These are phyloP conservation scores for Nomada ruficornis DNA, from an alignment of 2,888 invertebrate species.

Conservation along the genomic window DNA sequence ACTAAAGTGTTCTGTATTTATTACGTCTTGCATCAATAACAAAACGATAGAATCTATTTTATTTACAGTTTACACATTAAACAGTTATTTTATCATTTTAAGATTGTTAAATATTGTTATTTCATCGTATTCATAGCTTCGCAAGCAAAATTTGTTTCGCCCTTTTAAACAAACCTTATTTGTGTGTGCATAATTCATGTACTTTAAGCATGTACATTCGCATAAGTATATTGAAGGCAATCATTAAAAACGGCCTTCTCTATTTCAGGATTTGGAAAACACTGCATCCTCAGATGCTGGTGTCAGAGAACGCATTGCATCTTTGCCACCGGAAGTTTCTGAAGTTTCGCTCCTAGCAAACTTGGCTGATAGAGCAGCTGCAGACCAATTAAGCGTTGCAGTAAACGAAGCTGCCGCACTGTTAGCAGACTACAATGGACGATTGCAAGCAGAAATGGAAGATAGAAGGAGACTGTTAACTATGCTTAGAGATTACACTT, in stretches of 20 bases:
- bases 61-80: constrained; percentile 11
- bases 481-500: constrained; percentile 95
- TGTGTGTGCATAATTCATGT: constrained; percentile 1
- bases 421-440: constrained; percentile 94
- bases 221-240: constrained; percentile 40
- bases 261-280: constrained; percentile 93
- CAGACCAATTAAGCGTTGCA: constrained; percentile 90
- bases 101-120: constrained; percentile 18
- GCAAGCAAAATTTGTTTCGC: background rate
- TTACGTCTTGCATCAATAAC: constrained; percentile 10
- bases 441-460: constrained; percentile 95
- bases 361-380: constrained; percentile 92
- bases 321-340: constrained; percentile 96
- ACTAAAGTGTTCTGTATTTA: constrained; percentile 12
- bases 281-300: constrained; percentile 98
- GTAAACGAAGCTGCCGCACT: constrained; percentile 95
- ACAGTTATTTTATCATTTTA: constrained; percentile 16
- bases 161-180: background rate
- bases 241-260: constrained; percentile 61
- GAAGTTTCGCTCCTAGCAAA: constrained; percentile 94
- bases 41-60: constrained; percentile 22
- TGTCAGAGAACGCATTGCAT: constrained; percentile 96
- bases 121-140: constrained; percentile 8
- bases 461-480: constrained; percentile 93
- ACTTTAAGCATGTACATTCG: constrained; percentile 11